A percentile compares a stretch with the other conserved stretches of the same genome.
Conservation (phyloP, 2,113 vertebrate species). For the Brachyhypopomus occidentalis region DNA sequence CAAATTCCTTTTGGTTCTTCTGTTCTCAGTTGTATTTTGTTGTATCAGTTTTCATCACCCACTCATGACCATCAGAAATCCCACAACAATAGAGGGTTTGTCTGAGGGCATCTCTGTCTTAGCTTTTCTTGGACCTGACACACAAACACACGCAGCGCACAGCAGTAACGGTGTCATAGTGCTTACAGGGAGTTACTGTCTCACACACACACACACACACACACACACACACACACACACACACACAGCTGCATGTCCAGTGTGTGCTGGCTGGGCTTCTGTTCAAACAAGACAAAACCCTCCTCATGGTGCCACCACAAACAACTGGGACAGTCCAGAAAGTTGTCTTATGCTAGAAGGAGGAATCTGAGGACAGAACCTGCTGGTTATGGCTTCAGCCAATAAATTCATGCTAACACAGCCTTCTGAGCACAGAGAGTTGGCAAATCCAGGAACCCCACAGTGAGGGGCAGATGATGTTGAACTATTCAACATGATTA, state of each 20-base stretch:
- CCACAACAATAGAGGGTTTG: conserved; percentile 9
- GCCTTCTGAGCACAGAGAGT: no score
- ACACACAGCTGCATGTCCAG: neutral
- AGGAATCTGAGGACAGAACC: neutral
- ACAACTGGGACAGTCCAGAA: neutral
- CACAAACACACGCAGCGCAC: no score
- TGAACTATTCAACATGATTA: no score
- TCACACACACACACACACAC: no score
- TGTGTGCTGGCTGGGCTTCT: conserved; percentile 41
- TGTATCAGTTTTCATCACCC: neutral
- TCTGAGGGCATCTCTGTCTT: neutral
- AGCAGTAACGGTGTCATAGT: no score
- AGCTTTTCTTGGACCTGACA: no score
- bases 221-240: conserved; percentile 11
- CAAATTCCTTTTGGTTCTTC: neutral
- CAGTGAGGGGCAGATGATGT: neutral
- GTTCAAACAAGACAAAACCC: conserved; percentile 62
- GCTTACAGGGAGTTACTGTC: no score
- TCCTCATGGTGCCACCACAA: neutral
- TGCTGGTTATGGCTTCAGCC: neutral
- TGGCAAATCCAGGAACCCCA: no score
- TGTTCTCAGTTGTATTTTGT: neutral
- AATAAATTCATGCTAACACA: neutral
- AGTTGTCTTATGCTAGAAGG: neutral
- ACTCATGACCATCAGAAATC: neutral